phyloP scores from a whole-genome alignment of 2,888 invertebrate species.

The Sphecodes monilicornis region DNA sequence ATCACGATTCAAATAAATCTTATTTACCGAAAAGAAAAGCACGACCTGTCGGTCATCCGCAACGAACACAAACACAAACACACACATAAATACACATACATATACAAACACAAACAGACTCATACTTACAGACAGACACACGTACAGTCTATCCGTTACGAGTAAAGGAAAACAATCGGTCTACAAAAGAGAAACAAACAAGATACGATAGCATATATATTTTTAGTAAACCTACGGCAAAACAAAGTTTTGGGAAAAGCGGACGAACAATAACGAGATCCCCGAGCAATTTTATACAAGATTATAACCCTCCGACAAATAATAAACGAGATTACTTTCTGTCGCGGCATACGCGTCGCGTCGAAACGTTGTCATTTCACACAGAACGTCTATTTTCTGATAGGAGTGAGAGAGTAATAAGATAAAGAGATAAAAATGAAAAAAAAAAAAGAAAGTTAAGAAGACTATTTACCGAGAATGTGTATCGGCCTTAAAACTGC shows the following conservation, averaged over 20 bases:
- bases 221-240: constrained; percentile 57
- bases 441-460: not conserved
- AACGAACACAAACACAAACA: not conserved
- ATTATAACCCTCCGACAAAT: constrained; percentile 28
- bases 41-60: not conserved
- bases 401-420: constrained; percentile 59
- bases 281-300: constrained; percentile 56
- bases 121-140: not conserved
- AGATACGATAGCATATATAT: constrained; percentile 48
- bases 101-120: not conserved
- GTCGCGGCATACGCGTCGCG: constrained; percentile 14
- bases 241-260: constrained; percentile 29
- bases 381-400: constrained; percentile 59
- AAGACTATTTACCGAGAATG: constrained; percentile 53
- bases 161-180: constrained; percentile 39
- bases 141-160: constrained; percentile 23
- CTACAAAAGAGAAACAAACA: constrained; percentile 29
- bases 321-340: constrained; percentile 34
- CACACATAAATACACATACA: not conserved
- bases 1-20: constrained; percentile 46
- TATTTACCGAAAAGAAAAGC: constrained; percentile 21
- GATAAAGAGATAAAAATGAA: constrained; percentile 18
- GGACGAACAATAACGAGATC: constrained; percentile 36
- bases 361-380: constrained; percentile 36
- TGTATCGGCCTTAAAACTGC: constrained; percentile 63